phyloP scores from a whole-genome alignment of 2,888 invertebrate species.

The Nephrotoma appendiculata region DNA sequence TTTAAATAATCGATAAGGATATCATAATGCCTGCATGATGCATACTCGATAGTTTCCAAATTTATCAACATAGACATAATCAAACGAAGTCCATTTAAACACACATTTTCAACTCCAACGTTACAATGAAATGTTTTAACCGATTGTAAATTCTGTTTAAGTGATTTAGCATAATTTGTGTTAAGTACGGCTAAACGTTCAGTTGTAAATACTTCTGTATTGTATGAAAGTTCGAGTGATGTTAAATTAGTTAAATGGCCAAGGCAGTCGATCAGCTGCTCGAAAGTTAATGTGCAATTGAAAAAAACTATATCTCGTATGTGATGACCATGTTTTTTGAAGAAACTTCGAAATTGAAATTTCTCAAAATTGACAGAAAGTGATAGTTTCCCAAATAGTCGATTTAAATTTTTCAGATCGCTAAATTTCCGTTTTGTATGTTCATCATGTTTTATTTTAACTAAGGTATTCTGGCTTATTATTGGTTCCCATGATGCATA shows the following conservation, averaged over 20 bases:
- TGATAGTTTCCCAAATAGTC: not conserved
- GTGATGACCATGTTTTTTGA: not conserved
- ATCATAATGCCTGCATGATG: not conserved
- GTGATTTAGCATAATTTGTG: not conserved
- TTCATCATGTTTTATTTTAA: not conserved
- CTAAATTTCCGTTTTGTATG: too few relatives aligned
- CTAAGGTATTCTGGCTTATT: not conserved
- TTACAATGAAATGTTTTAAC: not conserved
- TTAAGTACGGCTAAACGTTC: not conserved
- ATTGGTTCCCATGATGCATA: not conserved
- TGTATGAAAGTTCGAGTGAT: not conserved
- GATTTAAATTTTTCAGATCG: not conserved
- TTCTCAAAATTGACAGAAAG: not conserved
- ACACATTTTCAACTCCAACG: rapidly evolving
- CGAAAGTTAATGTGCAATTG: not conserved
- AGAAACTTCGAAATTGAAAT: not conserved
- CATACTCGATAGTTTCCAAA: not conserved
- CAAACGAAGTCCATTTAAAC: not conserved
- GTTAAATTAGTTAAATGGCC: not conserved
- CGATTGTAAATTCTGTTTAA: not conserved
- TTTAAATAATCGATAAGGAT: not conserved
- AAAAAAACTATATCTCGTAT: not conserved
- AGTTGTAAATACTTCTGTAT: not conserved
- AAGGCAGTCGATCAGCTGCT: not conserved
- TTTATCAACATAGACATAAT: not conserved